Evolutionary conservation across 2,113 vertebrate genomes (phyloP).

Genomic region (Symphodus melops): DNA sequence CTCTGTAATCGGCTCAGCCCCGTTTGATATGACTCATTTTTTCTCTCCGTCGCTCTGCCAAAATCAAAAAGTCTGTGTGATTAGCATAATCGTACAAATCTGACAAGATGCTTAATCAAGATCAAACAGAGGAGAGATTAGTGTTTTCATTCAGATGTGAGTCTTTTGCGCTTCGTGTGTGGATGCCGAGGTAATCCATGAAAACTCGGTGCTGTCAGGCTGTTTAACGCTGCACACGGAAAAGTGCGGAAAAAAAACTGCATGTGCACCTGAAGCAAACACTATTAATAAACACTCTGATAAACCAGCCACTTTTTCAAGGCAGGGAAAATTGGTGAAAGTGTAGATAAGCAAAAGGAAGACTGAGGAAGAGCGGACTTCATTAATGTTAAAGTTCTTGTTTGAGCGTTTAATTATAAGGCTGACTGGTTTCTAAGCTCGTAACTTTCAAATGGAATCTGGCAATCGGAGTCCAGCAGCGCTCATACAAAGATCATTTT

Average conservation of each 20-base stretch:
- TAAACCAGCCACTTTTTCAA: neutral
- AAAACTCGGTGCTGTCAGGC: slow-evolving; percentile 37
- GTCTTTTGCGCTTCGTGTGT: slow-evolving; percentile 39
- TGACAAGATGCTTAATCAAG: slow-evolving; percentile 77
- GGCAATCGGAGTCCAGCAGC: slow-evolving; percentile 12
- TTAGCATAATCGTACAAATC: slow-evolving; percentile 76
- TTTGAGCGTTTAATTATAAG: slow-evolving; percentile 77
- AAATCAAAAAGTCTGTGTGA: slow-evolving; percentile 69
- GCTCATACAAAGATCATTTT: slow-evolving; percentile 40
- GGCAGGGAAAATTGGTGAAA: neutral
- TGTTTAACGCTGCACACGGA: slow-evolving; percentile 22
- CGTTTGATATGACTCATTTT: slow-evolving; percentile 58
- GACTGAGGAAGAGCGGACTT: slow-evolving; percentile 30
- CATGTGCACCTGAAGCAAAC: slow-evolving; percentile 8
- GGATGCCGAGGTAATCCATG: slow-evolving; percentile 63
- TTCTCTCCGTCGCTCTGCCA: slow-evolving; percentile 1
- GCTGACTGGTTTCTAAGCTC: slow-evolving; percentile 61
- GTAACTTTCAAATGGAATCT: slow-evolving; percentile 64
- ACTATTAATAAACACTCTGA: neutral
- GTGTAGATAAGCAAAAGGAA: slow-evolving; percentile 30
- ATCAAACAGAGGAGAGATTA: slow-evolving; percentile 75
- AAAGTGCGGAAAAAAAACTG: slow-evolving; percentile 1
- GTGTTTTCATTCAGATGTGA: slow-evolving; percentile 58
- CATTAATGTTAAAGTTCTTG: slow-evolving; percentile 71
- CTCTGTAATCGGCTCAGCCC: slow-evolving; percentile 71